Evolutionary conservation across 2,888 invertebrate species (phyloP).

Genomic region (Aporophyla lueneburgensis): DNA sequence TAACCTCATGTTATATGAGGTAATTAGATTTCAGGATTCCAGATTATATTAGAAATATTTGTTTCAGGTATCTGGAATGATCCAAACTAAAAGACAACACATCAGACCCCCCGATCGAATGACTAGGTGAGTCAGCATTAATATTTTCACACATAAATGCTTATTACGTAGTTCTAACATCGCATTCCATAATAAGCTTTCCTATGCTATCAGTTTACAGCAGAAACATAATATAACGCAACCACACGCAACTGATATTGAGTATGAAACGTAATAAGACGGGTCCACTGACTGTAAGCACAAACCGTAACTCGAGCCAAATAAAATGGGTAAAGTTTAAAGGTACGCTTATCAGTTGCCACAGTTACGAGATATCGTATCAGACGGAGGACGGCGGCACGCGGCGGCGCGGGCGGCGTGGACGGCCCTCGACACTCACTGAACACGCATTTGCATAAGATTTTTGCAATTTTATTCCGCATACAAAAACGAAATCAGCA

Average conservation of each 20-base stretch:
- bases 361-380: conserved; percentile 59
- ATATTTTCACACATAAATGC: conserved; percentile 52
- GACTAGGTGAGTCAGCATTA: conserved; percentile 79
- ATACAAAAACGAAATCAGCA: conserved; percentile 69
- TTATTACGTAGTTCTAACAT: conserved; percentile 24
- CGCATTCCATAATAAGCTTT: conserved; percentile 19
- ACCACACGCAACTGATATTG: conserved; percentile 38
- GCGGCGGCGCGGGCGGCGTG: conserved; percentile 8
- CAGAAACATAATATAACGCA: conserved; percentile 55
- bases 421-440: conserved; percentile 57
- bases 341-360: conserved; percentile 59
- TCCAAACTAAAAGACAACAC: conserved; percentile 79
- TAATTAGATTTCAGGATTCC: not conserved
- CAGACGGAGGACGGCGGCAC: conserved; percentile 22
- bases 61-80: conserved; percentile 88
- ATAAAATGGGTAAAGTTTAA: conserved; percentile 59
- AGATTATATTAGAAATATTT: conserved; percentile 56
- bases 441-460: conserved; percentile 70
- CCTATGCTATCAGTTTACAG: conserved; percentile 52
- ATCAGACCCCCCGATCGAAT: conserved; percentile 85
- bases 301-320: conserved; percentile 46
- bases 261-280: conserved; percentile 49
- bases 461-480: conserved; percentile 71
- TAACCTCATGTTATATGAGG: not conserved
- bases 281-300: conserved; percentile 39